Evolutionary conservation across 2,113 vertebrate species (phyloP).

Genomic region (Chamaea fasciata): DNA sequence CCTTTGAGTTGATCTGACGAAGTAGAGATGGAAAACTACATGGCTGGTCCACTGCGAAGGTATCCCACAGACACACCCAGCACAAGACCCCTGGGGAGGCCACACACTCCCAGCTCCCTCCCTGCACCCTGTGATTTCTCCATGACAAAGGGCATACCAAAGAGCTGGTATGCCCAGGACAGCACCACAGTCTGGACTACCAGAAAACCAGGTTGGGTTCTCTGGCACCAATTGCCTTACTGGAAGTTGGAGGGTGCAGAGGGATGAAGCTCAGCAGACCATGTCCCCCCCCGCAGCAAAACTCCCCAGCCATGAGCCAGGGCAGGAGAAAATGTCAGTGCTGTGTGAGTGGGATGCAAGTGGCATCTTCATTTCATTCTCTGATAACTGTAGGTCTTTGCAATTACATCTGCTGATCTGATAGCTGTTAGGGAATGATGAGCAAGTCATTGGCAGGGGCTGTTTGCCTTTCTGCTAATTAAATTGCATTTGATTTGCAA

Average conservation of each 20-base stretch:
- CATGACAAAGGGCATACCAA: background rate
- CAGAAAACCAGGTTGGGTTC: background rate
- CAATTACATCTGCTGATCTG: background rate
- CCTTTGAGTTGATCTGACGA: background rate
- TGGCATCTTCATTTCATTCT: background rate
- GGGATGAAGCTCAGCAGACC: background rate
- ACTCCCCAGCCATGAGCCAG: background rate
- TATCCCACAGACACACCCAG: background rate
- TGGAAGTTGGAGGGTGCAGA: background rate
- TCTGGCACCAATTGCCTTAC: background rate
- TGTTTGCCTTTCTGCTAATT: background rate
- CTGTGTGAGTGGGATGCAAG: background rate
- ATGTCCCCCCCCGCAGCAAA: accelerated
- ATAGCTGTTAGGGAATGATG: background rate
- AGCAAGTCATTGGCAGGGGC: background rate
- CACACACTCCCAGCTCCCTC: background rate
- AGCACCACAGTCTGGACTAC: background rate
- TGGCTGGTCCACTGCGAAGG: background rate
- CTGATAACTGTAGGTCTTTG: background rate
- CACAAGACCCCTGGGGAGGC: background rate
- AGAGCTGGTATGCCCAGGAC: background rate
- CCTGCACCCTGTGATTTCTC: background rate
- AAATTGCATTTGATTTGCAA: slow-evolving; percentile 12
- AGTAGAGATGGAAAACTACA: background rate
- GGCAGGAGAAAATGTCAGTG: background rate